Percentiles rank a stretch among this genome's conserved stretches.
These are phyloP conservation scores for Natrix natrix DNA, from an alignment of 2,797 vertebrate species.

Conservation along the genomic window DNA sequence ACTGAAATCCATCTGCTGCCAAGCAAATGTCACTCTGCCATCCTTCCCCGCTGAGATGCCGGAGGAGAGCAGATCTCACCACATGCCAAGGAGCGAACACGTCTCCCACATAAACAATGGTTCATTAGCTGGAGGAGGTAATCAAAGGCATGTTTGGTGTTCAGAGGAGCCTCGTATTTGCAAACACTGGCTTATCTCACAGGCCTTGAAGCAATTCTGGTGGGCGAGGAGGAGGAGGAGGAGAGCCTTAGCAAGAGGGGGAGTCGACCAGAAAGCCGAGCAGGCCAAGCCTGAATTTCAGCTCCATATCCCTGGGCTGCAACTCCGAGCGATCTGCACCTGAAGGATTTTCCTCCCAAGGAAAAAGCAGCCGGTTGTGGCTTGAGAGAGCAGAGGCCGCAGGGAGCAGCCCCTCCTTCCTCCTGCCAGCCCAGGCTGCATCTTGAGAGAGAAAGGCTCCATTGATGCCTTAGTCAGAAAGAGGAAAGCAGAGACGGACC, in stretches of 20 bases:
- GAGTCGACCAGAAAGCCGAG: neutral
- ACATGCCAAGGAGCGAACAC: neutral
- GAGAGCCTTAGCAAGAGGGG: neutral
- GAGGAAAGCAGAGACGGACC: neutral
- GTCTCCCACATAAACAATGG: neutral
- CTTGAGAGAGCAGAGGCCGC: neutral
- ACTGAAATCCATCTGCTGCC: neutral
- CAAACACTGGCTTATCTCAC: neutral
- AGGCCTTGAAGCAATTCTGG: neutral
- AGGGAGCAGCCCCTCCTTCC: neutral
- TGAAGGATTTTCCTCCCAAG: neutral
- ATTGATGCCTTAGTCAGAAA: neutral
- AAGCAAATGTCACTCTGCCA: neutral
- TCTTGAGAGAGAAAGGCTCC: neutral
- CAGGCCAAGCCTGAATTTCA: neutral
- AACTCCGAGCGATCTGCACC: neutral
- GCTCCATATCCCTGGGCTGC: neutral
- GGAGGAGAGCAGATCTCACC: neutral
- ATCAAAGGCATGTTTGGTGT: neutral
- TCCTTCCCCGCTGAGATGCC: neutral
- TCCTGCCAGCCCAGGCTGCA: neutral
- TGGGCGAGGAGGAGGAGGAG: neutral
- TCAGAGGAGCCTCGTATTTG: neutral
- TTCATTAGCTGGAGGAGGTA: neutral
- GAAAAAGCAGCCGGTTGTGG: neutral